These are phyloP conservation scores for Macrobrachium rosenbergii DNA, from an alignment of 1,140 invertebrate species.

Conservation along the genomic window DNA sequence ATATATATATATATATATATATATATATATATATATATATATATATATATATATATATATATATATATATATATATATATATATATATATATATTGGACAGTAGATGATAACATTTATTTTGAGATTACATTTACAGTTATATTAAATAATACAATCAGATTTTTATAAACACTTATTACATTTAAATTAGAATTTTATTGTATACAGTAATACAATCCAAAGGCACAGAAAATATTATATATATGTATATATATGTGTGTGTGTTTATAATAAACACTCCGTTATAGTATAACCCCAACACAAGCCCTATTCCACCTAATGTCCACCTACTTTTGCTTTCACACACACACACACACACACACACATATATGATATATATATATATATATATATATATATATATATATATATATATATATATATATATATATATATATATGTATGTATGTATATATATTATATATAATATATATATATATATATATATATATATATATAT, in stretches of 20 bases:
- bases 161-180: not conserved
- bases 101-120: not conserved
- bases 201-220: no score
- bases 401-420: slow-evolving; percentile 1
- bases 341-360: not conserved
- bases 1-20: slow-evolving; percentile 1
- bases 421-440: slow-evolving; percentile 17
- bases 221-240: no score
- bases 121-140: not conserved
- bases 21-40: slow-evolving; percentile 8
- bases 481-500: not conserved
- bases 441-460: not conserved
- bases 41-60: slow-evolving; percentile 9
- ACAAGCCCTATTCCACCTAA: no score
- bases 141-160: not conserved
- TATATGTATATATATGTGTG: not conserved
- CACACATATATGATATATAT: no score
- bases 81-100: not conserved
- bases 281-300: no score
- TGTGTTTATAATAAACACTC: slow-evolving; percentile 1
- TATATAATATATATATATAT: not conserved
- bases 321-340: not conserved
- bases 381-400: not conserved
- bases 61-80: slow-evolving; percentile 17
- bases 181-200: no score